Conservation (phyloP, 2,888 invertebrate genomes). For the Temnothorax rugatulus region DNA sequence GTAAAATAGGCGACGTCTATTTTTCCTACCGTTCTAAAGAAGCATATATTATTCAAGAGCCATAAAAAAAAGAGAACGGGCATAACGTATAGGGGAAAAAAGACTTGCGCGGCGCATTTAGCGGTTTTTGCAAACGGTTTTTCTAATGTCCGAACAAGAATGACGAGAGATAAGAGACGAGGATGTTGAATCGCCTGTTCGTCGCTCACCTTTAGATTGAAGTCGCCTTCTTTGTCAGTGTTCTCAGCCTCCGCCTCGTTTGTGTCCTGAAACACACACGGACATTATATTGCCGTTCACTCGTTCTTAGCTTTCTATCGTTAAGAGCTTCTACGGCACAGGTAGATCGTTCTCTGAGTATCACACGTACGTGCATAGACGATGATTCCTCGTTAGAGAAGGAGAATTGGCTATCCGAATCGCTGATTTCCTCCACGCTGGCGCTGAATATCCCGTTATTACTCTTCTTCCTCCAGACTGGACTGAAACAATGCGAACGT, state of each 20-base stretch:
- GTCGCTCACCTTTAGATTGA: slow-evolving; percentile 83
- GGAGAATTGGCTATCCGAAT: slow-evolving; percentile 85
- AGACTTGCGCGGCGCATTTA: slow-evolving; percentile 1
- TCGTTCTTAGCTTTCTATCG: not conserved
- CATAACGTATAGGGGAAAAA: not conserved
- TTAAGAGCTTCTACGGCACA: slow-evolving; percentile 19
- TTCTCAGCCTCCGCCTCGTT: slow-evolving; percentile 82
- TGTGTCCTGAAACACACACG: slow-evolving; percentile 77
- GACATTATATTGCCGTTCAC: not conserved
- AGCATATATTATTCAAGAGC: slow-evolving; percentile 35
- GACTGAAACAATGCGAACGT: slow-evolving; percentile 82
- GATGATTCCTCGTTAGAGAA: slow-evolving; percentile 85
- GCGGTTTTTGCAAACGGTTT: slow-evolving; percentile 4
- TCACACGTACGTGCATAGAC: slow-evolving; percentile 80
- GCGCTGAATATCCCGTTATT: slow-evolving; percentile 83
- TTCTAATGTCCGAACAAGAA: not conserved
- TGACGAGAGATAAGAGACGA: slow-evolving; percentile 8
- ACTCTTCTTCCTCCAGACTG: slow-evolving; percentile 85
- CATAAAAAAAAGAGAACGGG: not conserved
- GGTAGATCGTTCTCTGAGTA: not conserved
- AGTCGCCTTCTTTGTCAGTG: slow-evolving; percentile 84
- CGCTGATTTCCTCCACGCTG: slow-evolving; percentile 83
- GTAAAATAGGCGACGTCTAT: slow-evolving; percentile 6
- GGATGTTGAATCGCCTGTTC: not conserved
- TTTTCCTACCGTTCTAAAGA: slow-evolving; percentile 3